Evolutionary conservation across 2,113 vertebrate genomes (phyloP).

Genomic region (Cinclus cinclus): DNA sequence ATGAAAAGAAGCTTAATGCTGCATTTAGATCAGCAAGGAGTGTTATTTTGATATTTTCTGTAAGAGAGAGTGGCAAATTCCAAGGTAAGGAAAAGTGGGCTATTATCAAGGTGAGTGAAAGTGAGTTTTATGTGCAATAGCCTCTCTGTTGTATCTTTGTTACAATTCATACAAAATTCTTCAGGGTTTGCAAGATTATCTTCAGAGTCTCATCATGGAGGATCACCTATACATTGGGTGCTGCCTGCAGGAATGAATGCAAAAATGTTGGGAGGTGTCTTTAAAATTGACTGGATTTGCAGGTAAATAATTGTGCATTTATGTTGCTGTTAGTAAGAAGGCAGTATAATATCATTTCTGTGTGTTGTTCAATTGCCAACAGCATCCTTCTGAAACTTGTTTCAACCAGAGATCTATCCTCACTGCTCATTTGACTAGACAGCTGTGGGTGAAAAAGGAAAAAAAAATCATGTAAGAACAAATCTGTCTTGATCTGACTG

Average conservation of each 20-base stretch:
- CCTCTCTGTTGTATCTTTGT: background rate
- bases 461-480: background rate
- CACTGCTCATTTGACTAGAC: background rate
- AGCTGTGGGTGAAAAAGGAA: background rate
- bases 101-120: background rate
- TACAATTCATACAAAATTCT: constrained; percentile 9
- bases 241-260: constrained; percentile 98
- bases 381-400: background rate
- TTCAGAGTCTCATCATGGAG: constrained; percentile 95
- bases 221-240: constrained; percentile 98
- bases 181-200: constrained; percentile 92
- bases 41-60: constrained; percentile 95
- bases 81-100: constrained; percentile 83
- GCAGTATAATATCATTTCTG: background rate
- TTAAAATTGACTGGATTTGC: constrained; percentile 99
- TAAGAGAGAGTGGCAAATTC: constrained; percentile 98
- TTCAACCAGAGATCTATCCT: background rate
- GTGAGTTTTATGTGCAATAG: background rate
- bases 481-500: background rate
- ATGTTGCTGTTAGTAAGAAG: background rate
- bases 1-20: constrained; percentile 96
- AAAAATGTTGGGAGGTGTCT: constrained; percentile 98
- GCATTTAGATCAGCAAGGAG: constrained; percentile 92
- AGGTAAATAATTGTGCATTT: constrained; percentile 74
- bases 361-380: background rate